Evolutionary conservation across 1,140 invertebrate genomes (phyloP).

Genomic region (Trichoplusia ni): DNA sequence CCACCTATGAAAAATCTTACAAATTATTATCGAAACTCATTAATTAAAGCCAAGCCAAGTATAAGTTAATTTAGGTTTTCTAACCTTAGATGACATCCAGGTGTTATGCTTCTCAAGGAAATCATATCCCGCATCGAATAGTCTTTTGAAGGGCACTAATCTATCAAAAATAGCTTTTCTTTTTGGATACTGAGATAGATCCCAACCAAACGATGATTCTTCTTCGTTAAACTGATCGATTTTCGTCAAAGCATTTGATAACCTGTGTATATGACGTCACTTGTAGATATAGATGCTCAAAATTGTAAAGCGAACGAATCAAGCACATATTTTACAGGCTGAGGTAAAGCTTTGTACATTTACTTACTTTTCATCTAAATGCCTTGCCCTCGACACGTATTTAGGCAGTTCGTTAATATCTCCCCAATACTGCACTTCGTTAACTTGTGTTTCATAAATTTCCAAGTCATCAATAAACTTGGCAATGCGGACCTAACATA

Average conservation of each 20-base stretch:
- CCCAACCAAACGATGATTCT: slow-evolving; percentile 94
- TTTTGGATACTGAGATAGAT: slow-evolving; percentile 93
- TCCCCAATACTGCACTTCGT: slow-evolving; percentile 94
- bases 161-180: slow-evolving; percentile 89
- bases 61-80: neutral
- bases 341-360: too few relatives aligned
- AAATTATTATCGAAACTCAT: neutral
- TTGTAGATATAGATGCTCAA: too few relatives aligned
- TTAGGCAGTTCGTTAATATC: slow-evolving; percentile 92
- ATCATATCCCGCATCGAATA: slow-evolving; percentile 94
- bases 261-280: slow-evolving; percentile 46
- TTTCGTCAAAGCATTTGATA: slow-evolving; percentile 87
- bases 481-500: slow-evolving; percentile 82
- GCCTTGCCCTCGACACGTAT: slow-evolving; percentile 91
- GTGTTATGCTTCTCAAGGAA: slow-evolving; percentile 91
- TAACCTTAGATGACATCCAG: slow-evolving; percentile 90
- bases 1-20: slow-evolving; percentile 81
- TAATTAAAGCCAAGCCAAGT: neutral
- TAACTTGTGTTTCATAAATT: slow-evolving; percentile 89
- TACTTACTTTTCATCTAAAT: slow-evolving; percentile 87
- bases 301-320: too few relatives aligned
- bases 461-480: slow-evolving; percentile 92
- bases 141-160: slow-evolving; percentile 91
- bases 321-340: too few relatives aligned
- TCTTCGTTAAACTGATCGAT: slow-evolving; percentile 97